Conservation (phyloP, 2,888 invertebrate species). For the Scotopteryx bipunctaria region DNA sequence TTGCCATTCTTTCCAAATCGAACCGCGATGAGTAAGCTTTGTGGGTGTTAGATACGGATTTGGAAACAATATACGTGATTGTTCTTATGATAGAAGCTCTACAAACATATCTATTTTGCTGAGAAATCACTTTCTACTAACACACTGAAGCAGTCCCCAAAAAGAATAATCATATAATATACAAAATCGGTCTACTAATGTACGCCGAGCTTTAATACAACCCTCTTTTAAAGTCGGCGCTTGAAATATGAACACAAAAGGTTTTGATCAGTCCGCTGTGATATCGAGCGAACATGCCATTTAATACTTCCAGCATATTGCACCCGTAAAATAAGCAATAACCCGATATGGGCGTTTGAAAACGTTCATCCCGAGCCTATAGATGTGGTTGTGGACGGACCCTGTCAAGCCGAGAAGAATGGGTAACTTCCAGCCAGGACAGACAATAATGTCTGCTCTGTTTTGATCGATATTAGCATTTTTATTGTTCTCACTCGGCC, state of each 20-base stretch:
- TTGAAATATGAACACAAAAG: constrained; percentile 20
- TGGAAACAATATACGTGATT: constrained; percentile 3
- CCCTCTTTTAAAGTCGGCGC: neutral
- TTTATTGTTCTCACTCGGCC: constrained; percentile 58
- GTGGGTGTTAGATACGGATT: constrained; percentile 55
- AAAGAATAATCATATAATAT: too few relatives aligned
- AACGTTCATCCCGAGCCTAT: constrained; percentile 35
- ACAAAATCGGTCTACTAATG: too few relatives aligned
- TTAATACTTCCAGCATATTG: constrained; percentile 25
- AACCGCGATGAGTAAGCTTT: constrained; percentile 54
- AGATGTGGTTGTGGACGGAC: constrained; percentile 40
- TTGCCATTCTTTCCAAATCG: constrained; percentile 52
- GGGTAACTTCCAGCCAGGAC: constrained; percentile 61
- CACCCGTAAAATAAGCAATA: constrained; percentile 44
- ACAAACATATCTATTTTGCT: neutral
- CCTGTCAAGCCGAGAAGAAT: constrained; percentile 53
- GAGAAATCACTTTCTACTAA: too few relatives aligned
- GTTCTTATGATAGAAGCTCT: neutral
- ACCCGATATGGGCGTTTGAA: constrained; percentile 47
- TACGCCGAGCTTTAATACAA: neutral
- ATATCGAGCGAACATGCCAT: constrained; percentile 23
- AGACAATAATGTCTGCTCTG: constrained; percentile 64
- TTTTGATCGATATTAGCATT: constrained; percentile 71
- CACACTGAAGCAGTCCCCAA: too few relatives aligned
- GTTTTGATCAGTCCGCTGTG: constrained; percentile 11